A percentile compares a stretch with the other conserved stretches of the same genome.
Conservation (phyloP, 2,113 vertebrate genomes). For the Tympanuchus pallidicinctus region DNA sequence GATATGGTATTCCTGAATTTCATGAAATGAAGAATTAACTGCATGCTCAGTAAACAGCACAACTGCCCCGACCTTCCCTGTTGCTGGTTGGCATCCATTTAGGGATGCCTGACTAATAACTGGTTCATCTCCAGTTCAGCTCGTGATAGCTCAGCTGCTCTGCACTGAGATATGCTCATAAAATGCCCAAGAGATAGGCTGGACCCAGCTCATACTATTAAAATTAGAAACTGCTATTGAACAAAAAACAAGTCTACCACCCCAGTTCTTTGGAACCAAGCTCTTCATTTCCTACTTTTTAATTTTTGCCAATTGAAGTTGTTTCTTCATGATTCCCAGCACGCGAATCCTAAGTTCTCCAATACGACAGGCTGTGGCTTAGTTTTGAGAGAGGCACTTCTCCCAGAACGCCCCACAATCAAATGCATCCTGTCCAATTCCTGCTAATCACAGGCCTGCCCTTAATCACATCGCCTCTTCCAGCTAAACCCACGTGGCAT, state of each 20-base stretch:
- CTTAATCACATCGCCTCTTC: constrained; percentile 80
- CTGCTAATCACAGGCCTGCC: constrained; percentile 77
- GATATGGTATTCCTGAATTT: not conserved
- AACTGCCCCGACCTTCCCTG: constrained; percentile 18
- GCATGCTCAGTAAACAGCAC: constrained; percentile 36
- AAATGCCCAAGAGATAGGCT: constrained; percentile 1
- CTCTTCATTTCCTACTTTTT: constrained; percentile 58
- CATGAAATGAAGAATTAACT: constrained; percentile 60
- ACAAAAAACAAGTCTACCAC: constrained; percentile 28
- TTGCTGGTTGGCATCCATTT: constrained; percentile 5
- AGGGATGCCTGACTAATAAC: constrained; percentile 18
- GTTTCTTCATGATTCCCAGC: constrained; percentile 62
- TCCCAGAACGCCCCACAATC: constrained; percentile 76
- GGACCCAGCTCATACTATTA: not conserved
- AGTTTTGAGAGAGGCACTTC: constrained; percentile 74
- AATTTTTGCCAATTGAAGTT: constrained; percentile 79
- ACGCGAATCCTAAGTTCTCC: constrained; percentile 72
- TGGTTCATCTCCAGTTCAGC: not conserved
- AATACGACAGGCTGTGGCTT: constrained; percentile 65
- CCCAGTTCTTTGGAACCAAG: not conserved
- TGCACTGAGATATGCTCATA: not conserved
- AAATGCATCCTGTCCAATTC: constrained; percentile 80
- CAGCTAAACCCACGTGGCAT: constrained; percentile 65
- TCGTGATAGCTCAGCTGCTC: not conserved
- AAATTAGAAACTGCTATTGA: constrained; percentile 28